A percentile compares a stretch with the other conserved stretches of the same genome.
phyloP scores from a whole-genome alignment of 1,140 invertebrate genomes.

The Heliothis subflexa region DNA sequence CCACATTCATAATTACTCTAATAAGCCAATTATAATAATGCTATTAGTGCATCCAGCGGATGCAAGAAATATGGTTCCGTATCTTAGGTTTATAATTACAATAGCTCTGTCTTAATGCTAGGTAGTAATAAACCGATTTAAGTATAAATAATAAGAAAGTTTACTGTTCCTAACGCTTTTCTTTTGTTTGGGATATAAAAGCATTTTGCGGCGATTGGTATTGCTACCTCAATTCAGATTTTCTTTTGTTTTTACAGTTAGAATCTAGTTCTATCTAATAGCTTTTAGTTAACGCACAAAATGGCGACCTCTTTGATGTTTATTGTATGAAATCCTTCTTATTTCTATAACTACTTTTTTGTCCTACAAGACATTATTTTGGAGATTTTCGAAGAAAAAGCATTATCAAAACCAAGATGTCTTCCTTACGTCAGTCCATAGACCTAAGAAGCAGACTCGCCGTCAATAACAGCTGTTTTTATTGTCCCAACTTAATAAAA shows the following conservation, averaged over 20 bases:
- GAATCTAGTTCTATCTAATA: too few relatives aligned
- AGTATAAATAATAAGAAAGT: slow-evolving; percentile 26
- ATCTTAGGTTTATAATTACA: slow-evolving; percentile 3
- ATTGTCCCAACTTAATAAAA: slow-evolving; percentile 9
- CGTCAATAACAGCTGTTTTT: slow-evolving; percentile 25
- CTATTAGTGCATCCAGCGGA: slow-evolving; percentile 68
- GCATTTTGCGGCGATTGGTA: too few relatives aligned
- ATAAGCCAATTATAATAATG: slow-evolving; percentile 70
- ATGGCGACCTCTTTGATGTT: too few relatives aligned
- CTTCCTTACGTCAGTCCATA: not conserved
- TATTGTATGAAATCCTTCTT: too few relatives aligned
- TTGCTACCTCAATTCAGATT: too few relatives aligned
- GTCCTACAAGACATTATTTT: too few relatives aligned
- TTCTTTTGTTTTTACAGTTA: too few relatives aligned
- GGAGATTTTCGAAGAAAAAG: too few relatives aligned
- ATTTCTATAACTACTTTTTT: too few relatives aligned
- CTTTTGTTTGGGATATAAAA: not conserved
- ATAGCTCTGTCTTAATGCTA: slow-evolving; percentile 23
- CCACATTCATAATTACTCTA: slow-evolving; percentile 58
- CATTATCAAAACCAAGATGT: too few relatives aligned
- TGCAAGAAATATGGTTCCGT: slow-evolving; percentile 53
- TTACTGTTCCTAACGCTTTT: not conserved
- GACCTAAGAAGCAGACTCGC: not conserved
- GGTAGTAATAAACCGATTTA: slow-evolving; percentile 23
- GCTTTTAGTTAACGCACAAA: too few relatives aligned